Base-by-base conservation (phyloP, 2,888 invertebrate species). In the Mesodorylaimus sp. region DNA sequence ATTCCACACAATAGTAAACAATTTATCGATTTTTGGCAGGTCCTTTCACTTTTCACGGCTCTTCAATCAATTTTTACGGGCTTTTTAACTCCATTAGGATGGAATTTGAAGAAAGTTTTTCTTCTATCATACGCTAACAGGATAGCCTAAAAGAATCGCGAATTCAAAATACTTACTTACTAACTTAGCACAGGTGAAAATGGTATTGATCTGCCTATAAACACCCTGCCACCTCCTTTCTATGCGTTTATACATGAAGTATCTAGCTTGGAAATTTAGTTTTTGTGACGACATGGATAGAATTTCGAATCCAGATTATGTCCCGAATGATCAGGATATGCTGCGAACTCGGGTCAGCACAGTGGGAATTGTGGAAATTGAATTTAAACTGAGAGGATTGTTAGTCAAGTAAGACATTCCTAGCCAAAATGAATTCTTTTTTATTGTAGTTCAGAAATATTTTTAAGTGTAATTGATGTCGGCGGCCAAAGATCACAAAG, bases 1-100 rank as follows among this genome's bases (percentile, higher is more conserved):
- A 97, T 75, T 97, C 95, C 64, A 93, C 95, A 70, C 91, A 91
- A 84, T 97, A 97, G 95, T 95, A 76, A 79, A 83, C 75, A n/a
- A n/a, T n/a, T n/a, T n/a, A n/a, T n/a, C n/a, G n/a, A n/a, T n/a
- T n/a, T n/a, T n/a, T n/a, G n/a, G n/a, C n/a, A n/a, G n/a, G n/a
- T n/a, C n/a, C n/a, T n/a, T n/a, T n/a, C n/a, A n/a, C n/a, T n/a
- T n/a, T n/a, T n/a, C n/a, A n/a, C n/a, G n/a, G n/a, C n/a, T n/a
- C n/a, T n/a, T n/a, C n/a, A n/a, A n/a, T n/a, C n/a, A n/a, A n/a
- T n/a, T n/a, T n/a, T n/a, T n/a, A n/a, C n/a, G n/a, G n/a, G n/a
- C n/a, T n/a, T n/a, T n/a, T n/a, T n/a, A n/a, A n/a, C n/a, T n/a
- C n/a, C n/a, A n/a, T n/a, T n/a, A n/a, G n/a, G n/a, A n/a, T n/a